Evolutionary conservation across 2,797 vertebrate genomes (phyloP).

Genomic region (Lepidocolaptes lacrymiger): DNA sequence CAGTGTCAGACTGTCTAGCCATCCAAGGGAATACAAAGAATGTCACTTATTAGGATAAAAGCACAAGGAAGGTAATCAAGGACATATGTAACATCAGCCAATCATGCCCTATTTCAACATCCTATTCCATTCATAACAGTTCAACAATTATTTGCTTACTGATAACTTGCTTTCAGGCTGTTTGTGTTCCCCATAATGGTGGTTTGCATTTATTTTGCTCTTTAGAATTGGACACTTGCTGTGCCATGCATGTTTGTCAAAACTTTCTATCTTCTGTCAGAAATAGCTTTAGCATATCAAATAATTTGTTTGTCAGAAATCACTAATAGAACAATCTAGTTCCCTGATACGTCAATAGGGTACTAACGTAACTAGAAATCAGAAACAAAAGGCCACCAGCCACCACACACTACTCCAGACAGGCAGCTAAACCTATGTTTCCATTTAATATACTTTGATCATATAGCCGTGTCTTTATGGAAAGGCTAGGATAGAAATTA

Average conservation of each 20-base stretch:
- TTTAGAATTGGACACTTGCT: conserved; percentile 92
- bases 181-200: conserved; percentile 91
- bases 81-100: conserved; percentile 99
- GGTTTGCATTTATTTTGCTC: conserved; percentile 96
- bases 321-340: conserved; percentile 70
- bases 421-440: not conserved
- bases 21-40: conserved; percentile 98
- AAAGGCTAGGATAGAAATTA: not conserved
- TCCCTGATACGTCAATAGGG: conserved; percentile 61
- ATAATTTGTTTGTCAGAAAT: conserved; percentile 75
- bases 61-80: conserved; percentile 99
- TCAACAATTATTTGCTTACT: conserved; percentile 93
- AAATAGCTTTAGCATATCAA: conserved; percentile 82
- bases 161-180: conserved; percentile 95
- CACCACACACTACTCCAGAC: not conserved
- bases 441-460: not conserved
- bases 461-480: not conserved
- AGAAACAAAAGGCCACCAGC: conserved; percentile 54
- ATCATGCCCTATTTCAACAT: conserved; percentile 90
- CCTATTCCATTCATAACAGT: conserved; percentile 91
- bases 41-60: conserved; percentile 99
- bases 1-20: conserved; percentile 99
- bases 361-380: conserved; percentile 55
- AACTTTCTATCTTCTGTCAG: conserved; percentile 87
- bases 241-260: conserved; percentile 86